Percentiles rank a stretch among this genome's conserved stretches.
Evolutionary conservation across 53 echinoderm and acorn worm genomes (phyloP).

Genomic region (Stichopus horrens): DNA sequence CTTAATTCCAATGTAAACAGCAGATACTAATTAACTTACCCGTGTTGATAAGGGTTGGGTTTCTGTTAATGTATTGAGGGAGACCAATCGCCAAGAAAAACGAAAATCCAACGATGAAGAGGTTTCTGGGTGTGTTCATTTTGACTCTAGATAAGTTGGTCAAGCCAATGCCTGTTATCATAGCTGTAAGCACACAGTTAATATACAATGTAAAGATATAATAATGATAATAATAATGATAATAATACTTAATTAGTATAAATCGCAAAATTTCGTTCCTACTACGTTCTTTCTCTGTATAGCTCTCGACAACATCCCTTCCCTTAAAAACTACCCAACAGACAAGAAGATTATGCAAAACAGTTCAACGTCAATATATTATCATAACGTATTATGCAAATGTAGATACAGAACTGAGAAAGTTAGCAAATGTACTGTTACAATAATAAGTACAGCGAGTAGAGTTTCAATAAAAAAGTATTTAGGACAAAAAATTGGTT

Average conservation of each 20-base stretch:
- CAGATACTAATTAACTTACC: slow-evolving; percentile 47
- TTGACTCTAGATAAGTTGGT: slow-evolving; percentile 79
- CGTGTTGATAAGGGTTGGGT: slow-evolving; percentile 64
- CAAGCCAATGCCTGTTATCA: slow-evolving; percentile 79
- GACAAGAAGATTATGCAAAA: too few species aligned
- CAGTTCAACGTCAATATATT: too few species aligned
- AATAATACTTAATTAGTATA: not conserved
- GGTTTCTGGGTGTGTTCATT: slow-evolving; percentile 78
- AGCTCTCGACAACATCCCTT: too few species aligned
- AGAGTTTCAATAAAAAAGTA: too few species aligned
- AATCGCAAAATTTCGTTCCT: not conserved
- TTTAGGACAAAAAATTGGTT: too few species aligned
- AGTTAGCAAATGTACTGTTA: too few species aligned
- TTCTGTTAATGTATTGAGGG: slow-evolving; percentile 58
- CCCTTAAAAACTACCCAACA: too few species aligned
- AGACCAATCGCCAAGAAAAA: slow-evolving; percentile 69
- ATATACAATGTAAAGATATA: not conserved
- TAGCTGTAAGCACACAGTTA: slow-evolving; percentile 41
- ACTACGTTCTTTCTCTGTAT: too few species aligned
- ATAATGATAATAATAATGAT: not conserved
- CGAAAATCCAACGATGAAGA: slow-evolving; percentile 81
- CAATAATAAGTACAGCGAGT: too few species aligned
- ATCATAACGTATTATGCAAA: too few species aligned
- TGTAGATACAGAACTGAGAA: too few species aligned
- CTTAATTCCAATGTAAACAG: too few species aligned